These are phyloP conservation scores for Halisarca cf. caerulea DNA, from an alignment of 37 sponge, comb jelly and placozoan genomes.

Conservation along the genomic window DNA sequence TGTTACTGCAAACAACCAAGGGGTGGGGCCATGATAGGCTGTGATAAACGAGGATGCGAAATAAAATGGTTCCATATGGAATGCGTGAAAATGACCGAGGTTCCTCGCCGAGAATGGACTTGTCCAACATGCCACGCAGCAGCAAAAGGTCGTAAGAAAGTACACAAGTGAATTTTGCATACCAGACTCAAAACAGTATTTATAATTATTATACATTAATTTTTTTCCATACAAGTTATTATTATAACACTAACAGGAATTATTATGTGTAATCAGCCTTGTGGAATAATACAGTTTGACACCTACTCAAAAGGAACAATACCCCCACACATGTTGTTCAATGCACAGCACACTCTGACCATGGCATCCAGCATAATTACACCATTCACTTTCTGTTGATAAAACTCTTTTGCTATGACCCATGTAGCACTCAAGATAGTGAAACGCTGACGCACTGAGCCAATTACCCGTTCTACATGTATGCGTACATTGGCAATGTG, in stretches of 20 bases:
- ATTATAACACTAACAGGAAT: too few relatives aligned
- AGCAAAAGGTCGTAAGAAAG: too few relatives aligned
- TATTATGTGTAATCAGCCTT: neutral
- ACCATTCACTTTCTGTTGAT: neutral
- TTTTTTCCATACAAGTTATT: too few relatives aligned
- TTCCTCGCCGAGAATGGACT: neutral
- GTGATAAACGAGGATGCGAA: neutral
- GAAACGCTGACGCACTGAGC: too few relatives aligned
- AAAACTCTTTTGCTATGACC: slow-evolving; percentile 3
- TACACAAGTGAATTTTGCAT: neutral
- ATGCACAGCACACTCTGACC: slow-evolving; percentile 21
- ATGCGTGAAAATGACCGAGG: neutral
- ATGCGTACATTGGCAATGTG: too few relatives aligned
- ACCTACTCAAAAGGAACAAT: slow-evolving; percentile 6
- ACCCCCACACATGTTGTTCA: slow-evolving; percentile 4
- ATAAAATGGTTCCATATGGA: slow-evolving; percentile 11
- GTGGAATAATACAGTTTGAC: neutral
- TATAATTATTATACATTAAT: neutral
- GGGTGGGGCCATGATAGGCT: neutral
- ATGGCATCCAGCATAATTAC: slow-evolving; percentile 1
- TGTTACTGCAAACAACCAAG: slow-evolving; percentile 19
- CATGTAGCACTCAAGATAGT: slow-evolving; percentile 8
- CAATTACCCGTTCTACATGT: too few relatives aligned
- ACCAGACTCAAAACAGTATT: neutral
- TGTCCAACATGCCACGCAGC: slow-evolving; percentile 25